phyloP scores from a whole-genome alignment of 2,888 invertebrate species.

The Volucella bombylans region DNA sequence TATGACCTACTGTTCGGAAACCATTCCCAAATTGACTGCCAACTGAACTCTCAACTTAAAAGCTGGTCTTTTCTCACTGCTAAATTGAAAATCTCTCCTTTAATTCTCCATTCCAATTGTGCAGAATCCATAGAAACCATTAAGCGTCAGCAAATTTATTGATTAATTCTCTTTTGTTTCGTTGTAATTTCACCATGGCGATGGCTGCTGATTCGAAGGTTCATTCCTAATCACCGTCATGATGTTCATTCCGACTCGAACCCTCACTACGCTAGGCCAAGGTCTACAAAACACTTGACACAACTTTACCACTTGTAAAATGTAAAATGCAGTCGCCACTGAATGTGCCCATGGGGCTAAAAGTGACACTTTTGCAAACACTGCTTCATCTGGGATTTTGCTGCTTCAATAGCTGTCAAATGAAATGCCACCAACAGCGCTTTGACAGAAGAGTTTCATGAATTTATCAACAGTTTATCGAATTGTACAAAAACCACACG shows the following conservation, averaged over 20 bases:
- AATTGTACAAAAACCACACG: constrained; percentile 20
- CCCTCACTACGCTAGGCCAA: constrained; percentile 52
- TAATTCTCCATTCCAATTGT: too few species aligned
- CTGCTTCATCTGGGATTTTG: not conserved
- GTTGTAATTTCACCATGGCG: not conserved
- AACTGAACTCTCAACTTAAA: too few species aligned
- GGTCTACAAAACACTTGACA: constrained; percentile 59
- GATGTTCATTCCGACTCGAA: not conserved
- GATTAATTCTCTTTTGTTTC: not conserved
- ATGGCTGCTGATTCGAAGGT: constrained; percentile 1
- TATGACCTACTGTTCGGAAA: too few species aligned
- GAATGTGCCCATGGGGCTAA: not conserved
- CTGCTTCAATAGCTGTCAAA: constrained; percentile 2
- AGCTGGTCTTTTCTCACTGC: too few species aligned
- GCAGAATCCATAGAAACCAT: too few species aligned
- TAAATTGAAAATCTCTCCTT: too few species aligned
- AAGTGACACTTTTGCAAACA: constrained; percentile 19
- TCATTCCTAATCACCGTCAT: not conserved
- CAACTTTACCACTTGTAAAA: constrained; percentile 18
- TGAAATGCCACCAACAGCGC: constrained; percentile 12
- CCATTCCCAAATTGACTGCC: too few species aligned
- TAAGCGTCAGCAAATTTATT: not conserved
- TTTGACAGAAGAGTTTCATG: constrained; percentile 26
- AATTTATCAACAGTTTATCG: constrained; percentile 39
- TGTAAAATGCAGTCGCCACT: constrained; percentile 26